A percentile compares a stretch with the other conserved stretches of the same genome.
Evolutionary conservation across 2,888 invertebrate genomes (phyloP).

Genomic region (Xylota segnis): DNA sequence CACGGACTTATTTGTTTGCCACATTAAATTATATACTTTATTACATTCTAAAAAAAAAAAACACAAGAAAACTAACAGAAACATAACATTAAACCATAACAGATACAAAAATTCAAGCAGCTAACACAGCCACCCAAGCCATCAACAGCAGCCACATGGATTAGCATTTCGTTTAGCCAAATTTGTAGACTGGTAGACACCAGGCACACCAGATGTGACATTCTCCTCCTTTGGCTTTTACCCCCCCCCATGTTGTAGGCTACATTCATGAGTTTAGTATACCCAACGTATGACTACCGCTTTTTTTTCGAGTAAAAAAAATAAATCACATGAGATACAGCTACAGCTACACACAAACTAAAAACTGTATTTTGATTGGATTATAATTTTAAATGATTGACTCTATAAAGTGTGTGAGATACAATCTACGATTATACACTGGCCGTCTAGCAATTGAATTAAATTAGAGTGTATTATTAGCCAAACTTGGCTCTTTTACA

Average conservation of each 20-base stretch:
- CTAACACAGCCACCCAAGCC: constrained; percentile 29
- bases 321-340: constrained; percentile 11
- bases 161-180: constrained; percentile 72
- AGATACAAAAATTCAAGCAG: constrained; percentile 34
- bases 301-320: constrained; percentile 40
- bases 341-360: constrained; percentile 18
- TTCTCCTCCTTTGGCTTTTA: constrained; percentile 27
- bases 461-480: constrained; percentile 58
- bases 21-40: constrained; percentile 70
- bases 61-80: constrained; percentile 22
- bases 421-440: constrained; percentile 58
- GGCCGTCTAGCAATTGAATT: constrained; percentile 47
- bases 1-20: constrained; percentile 48
- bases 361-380: constrained; percentile 69
- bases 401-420: constrained; percentile 62
- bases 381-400: constrained; percentile 74
- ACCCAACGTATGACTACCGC: constrained; percentile 34
- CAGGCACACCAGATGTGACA: constrained; percentile 59
- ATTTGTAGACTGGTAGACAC: constrained; percentile 69
- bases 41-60: constrained; percentile 55
- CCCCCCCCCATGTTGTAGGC: not conserved
- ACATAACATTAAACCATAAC: constrained; percentile 29
- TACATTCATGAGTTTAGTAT: not conserved
- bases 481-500: constrained; percentile 42
- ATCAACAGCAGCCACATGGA: constrained; percentile 40